These are phyloP conservation scores for Steromphala cineraria DNA, from an alignment of 2,888 invertebrate species.

Conservation along the genomic window DNA sequence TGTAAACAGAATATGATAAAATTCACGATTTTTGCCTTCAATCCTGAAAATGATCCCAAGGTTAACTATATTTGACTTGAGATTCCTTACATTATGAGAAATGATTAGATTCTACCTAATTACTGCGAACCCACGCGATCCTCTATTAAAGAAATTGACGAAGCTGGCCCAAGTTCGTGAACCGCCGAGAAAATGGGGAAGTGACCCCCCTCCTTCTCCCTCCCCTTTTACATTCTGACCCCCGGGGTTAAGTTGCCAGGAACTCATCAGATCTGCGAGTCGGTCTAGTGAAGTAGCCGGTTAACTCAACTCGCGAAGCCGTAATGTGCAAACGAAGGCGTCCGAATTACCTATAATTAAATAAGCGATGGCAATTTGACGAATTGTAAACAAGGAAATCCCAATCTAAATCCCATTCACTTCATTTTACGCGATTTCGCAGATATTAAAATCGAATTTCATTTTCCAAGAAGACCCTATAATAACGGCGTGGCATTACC, in stretches of 20 bases:
- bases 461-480: conserved; percentile 45
- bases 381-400: conserved; percentile 48
- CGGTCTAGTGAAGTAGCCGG: conserved; percentile 10
- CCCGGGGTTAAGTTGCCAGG: background rate
- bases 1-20: no score
- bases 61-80: no score
- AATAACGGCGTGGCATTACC: conserved; percentile 31
- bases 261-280: background rate
- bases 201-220: background rate
- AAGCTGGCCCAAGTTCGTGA: background rate
- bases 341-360: conserved; percentile 36
- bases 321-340: conserved; percentile 21
- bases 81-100: no score
- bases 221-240: background rate
- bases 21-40: no score
- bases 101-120: no score
- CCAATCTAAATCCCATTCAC: conserved; percentile 51
- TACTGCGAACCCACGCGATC: background rate
- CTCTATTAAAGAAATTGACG: background rate
- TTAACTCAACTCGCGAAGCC: conserved; percentile 13
- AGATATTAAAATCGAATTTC: conserved; percentile 49
- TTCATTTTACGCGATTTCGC: conserved; percentile 49
- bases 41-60: no score
- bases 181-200: background rate
- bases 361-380: conserved; percentile 47